Base-by-base conservation (phyloP, 2,797 vertebrate species). In the Chrysocyon brachyurus region DNA sequence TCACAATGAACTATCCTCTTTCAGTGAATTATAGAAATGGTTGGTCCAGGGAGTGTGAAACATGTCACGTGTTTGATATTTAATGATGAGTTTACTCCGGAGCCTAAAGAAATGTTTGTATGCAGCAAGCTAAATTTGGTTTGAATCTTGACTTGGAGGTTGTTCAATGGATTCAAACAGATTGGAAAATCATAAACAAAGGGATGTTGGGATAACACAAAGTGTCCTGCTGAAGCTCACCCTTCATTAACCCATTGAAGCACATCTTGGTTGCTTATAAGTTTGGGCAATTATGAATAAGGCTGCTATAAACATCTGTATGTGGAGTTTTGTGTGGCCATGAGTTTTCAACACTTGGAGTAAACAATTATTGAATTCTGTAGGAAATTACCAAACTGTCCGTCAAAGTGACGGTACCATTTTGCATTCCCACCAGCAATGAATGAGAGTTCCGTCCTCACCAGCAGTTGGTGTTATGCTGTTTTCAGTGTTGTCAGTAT, bases 41-140 rank as follows among this genome's bases (percentile, higher is more conserved):
- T 94, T 12, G 21, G n/a, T 81, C 63, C 64, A 84, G 28, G 84
- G 92, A 93, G 16, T 94, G 56, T 90, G 54, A 52, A 84, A 87
- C 36, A 83, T 79, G 63, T 64, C 61, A 79, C 77, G 75, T 22
- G n/a, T 46, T 95, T 92, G 87, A 78, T 95, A 75, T 92, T 96
- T 96, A 97, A 93, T 90, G 66, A 91, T 90, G 33, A 61, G 26
- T 87, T 96, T 94, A 56, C 91, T 88, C 73, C 87, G 93, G 68
- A 89, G 52, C 73, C 46, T 59, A 89, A 73, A 40, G 73, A 73
- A 91, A 96, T 96, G 68, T 63, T 94, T 95, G 75, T 73, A 54
- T 92, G 52, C 33, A 85, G 57, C 78, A 86, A 87, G 33, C 82
- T 90, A 81, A 94, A 91, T 97, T 83, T 96, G 86, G 36, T 63